Evolutionary conservation across 2,113 vertebrate species (phyloP), one percentile per base, ranked within the genome.

Genomic region (Thinocorus orbignyianus): DNA sequence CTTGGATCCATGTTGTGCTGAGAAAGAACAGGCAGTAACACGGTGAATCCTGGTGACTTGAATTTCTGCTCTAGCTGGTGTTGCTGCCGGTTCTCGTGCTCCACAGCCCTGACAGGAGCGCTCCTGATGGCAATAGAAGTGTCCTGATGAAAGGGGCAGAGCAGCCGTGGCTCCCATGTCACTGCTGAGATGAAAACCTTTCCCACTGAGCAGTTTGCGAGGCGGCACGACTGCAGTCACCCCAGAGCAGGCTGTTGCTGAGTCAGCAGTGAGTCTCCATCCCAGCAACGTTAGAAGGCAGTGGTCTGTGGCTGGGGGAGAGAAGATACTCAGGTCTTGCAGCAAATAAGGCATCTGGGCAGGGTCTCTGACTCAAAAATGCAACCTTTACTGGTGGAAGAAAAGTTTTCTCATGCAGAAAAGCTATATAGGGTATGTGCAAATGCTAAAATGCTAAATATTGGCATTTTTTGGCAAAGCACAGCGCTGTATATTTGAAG

Each of bases 241-340:
- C 85, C 80, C 79, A 79, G 25, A 42, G 76, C 0, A 2, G 2
- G 6, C 51, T 76, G 35, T 5, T 87, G 91, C 82, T 76, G 91
- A 82, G 58, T n/a, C 52, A n/a, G 91, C 79, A 85, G 30, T 26
- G 9, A 16, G 44, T 48, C 71, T 76, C 58, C 33, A 3, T 49
- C 51, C 58, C 19, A 18, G 61, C 71, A 41, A 7, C 11, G 2
- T 15, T 41, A 2, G 48, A 37, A 33, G 66, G 70, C 15, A 54
- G 26, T 1, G 4, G 19, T 42, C 39, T 79, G 62, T 48, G 80
- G 30, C 70, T 58, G 61, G 13, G 9, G 25, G 62, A 60, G 22
- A 14, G 48, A 22, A 71, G 35, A 51, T 13, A 1, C 35, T 69
- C 0, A 0, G 26, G 7, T 37, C 44, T 30, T 42, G 33, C 71